Evolutionary conservation across 2,797 vertebrate species (phyloP), one percentile per base, ranked within the genome.

Genomic region (Chaetodon trifasciatus): DNA sequence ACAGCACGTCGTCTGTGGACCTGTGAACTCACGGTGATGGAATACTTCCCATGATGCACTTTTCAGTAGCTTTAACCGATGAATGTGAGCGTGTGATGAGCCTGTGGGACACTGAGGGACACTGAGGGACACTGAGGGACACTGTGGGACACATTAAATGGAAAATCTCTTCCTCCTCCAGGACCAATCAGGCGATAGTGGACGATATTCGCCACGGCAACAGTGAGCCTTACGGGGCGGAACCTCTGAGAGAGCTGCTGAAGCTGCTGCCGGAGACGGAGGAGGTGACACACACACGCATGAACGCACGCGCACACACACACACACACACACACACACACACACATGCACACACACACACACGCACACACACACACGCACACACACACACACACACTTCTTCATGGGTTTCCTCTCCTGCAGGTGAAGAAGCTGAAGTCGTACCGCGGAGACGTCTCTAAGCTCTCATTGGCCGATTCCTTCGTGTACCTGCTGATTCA

Each of bases 231-330:
- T 98, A 96, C 24, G 94, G 95, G 76, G 92, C 95, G 70, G 97
- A 97, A 91, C 95, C 94, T 55, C 90, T 99, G 70, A 94, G 94
- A 76, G 97, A 98, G 84, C 94, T 98, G 89, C 93, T 97, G 75
- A 99, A 98, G 84, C 91, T 98, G 83, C 95, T 98, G 85, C 98
- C 98, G 5, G 97, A 98, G 87, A 76, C 94, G 4, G 96, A 97
- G 49, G 98, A 98, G 97, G 98, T 98, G 32, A 86, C 1, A 47
- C 44, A 47, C 62, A 28, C 49, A 55, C 23, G 61, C 66, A n/a
- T 53, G 60, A 40, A 81, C 50, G 62, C 55, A 42, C 69, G 39
- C 21, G 32, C 47, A 58, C 35, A 24, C 47, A 24, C 49, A 28
- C 40, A 71, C 70, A 72, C 49, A 64, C 35, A 63, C 47, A 63